A percentile compares a stretch with the other conserved stretches of the same genome.
Conservation (phyloP, 2,797 vertebrate species). For the Sebastiscus tertius region DNA sequence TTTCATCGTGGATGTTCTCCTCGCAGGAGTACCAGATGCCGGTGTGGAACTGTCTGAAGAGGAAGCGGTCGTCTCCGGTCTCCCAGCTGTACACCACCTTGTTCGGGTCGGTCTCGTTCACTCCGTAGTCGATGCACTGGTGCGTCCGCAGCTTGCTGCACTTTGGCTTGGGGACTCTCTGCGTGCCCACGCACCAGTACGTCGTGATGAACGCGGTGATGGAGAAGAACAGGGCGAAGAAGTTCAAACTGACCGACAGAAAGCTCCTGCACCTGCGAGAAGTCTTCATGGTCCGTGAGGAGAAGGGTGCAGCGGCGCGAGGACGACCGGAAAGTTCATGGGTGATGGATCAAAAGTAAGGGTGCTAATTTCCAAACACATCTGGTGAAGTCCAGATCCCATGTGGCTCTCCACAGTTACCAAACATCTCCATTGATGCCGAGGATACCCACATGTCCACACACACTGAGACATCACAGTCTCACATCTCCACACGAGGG, state of each 20-base stretch:
- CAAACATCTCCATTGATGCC: background rate
- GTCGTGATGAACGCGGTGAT: slow-evolving; percentile 94
- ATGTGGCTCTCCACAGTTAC: background rate
- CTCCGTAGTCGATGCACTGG: slow-evolving; percentile 91
- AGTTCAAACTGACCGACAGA: slow-evolving; percentile 90
- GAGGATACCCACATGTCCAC: background rate
- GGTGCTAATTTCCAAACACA: slow-evolving; percentile 3
- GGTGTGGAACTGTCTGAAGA: slow-evolving; percentile 93
- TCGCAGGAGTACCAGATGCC: slow-evolving; percentile 96
- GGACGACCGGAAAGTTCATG: slow-evolving; percentile 41
- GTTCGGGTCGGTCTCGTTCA: slow-evolving; percentile 89
- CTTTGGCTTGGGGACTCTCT: slow-evolving; percentile 92
- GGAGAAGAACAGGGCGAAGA: slow-evolving; percentile 92
- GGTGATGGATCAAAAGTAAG: no score
- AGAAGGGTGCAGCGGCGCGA: slow-evolving; percentile 8
- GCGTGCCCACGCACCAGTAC: slow-evolving; percentile 95
- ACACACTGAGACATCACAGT: background rate
- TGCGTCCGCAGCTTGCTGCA: slow-evolving; percentile 90
- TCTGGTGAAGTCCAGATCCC: background rate
- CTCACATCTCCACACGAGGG: slow-evolving; percentile 12
- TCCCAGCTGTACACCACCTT: slow-evolving; percentile 96
- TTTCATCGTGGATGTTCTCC: slow-evolving; percentile 91
- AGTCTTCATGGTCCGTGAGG: slow-evolving; percentile 84
- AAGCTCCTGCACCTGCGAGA: slow-evolving; percentile 90
- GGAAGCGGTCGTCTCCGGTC: slow-evolving; percentile 93